Conservation (phyloP, 2,113 vertebrate genomes). For the Corydoras maculifer region DNA sequence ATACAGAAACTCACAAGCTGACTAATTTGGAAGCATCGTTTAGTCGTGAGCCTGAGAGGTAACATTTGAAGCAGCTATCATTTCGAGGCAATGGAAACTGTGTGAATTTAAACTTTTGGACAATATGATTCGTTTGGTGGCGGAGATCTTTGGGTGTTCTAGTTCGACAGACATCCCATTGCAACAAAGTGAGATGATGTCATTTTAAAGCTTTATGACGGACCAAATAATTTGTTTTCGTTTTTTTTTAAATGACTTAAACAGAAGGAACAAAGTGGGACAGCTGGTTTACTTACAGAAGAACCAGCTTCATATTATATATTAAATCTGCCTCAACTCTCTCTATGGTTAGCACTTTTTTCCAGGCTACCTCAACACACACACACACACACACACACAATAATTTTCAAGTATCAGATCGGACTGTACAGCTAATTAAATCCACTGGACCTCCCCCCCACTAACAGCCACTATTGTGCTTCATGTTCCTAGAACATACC, state of each 20-base stretch:
- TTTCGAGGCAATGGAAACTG: too few relatives aligned
- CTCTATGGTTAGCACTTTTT: conserved; percentile 63
- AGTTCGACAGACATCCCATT: background rate
- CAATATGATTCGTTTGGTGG: background rate
- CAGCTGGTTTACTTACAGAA: conserved; percentile 31
- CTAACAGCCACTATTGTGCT: conserved; percentile 41
- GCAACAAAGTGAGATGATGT: conserved; percentile 5
- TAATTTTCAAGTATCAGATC: conserved; percentile 81
- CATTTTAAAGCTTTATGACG: conserved; percentile 31
- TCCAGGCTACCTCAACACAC: conserved; percentile 64
- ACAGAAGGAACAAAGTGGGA: too few relatives aligned
- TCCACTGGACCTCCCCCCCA: conserved; percentile 53
- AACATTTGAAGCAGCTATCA: too few relatives aligned
- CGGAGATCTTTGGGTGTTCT: conserved; percentile 21
- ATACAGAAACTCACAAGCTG: too few relatives aligned
- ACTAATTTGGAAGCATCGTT: too few relatives aligned
- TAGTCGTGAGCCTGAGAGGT: too few relatives aligned
- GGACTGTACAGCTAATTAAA: conserved; percentile 71
- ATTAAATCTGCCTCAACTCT: background rate
- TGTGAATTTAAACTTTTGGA: too few relatives aligned
- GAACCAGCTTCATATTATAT: conserved; percentile 31
- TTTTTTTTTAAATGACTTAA: conserved; percentile 14
- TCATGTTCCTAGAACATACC: conserved; percentile 58
- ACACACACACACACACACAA: conserved; percentile 64
- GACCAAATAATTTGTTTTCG: conserved; percentile 36